phyloP scores from a whole-genome alignment of 2,888 invertebrate species.

The Barypeithes pellucidus region DNA sequence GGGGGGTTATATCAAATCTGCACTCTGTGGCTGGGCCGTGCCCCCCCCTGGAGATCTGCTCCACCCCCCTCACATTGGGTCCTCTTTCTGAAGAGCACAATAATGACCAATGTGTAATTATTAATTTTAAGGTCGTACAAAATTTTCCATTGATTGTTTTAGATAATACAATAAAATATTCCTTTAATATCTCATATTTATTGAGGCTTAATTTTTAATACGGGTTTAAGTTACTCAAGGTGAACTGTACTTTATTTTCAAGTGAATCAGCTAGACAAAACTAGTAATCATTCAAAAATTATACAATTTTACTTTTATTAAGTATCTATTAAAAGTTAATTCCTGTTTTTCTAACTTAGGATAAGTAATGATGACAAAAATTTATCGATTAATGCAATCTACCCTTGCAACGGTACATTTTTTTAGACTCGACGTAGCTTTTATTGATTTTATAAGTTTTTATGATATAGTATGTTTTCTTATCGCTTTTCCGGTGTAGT shows the following conservation, averaged over 20 bases:
- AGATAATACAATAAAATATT: too few relatives aligned
- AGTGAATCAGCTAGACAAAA: background rate
- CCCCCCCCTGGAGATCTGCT: too few relatives aligned
- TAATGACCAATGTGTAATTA: too few relatives aligned
- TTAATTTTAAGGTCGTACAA: too few relatives aligned
- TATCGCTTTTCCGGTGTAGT: constrained; percentile 8
- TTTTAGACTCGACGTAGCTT: background rate
- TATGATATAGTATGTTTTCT: background rate
- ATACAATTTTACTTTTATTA: background rate
- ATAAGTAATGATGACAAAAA: background rate
- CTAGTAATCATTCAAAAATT: constrained; percentile 1
- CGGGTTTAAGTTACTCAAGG: background rate
- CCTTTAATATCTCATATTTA: too few relatives aligned
- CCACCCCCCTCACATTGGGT: too few relatives aligned
- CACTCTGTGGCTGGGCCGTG: too few relatives aligned
- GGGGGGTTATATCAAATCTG: too few relatives aligned
- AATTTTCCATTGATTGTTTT: too few relatives aligned
- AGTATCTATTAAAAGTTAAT: background rate
- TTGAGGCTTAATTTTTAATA: too few relatives aligned
- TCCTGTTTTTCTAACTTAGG: background rate
- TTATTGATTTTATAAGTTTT: background rate
- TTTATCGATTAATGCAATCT: background rate
- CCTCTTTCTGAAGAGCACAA: too few relatives aligned
- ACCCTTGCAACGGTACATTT: background rate
- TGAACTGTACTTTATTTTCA: background rate